Evolutionary conservation across 1,140 invertebrate genomes (phyloP), one percentile per base, ranked within the genome.

Genomic region (Tribolium castaneum): DNA sequence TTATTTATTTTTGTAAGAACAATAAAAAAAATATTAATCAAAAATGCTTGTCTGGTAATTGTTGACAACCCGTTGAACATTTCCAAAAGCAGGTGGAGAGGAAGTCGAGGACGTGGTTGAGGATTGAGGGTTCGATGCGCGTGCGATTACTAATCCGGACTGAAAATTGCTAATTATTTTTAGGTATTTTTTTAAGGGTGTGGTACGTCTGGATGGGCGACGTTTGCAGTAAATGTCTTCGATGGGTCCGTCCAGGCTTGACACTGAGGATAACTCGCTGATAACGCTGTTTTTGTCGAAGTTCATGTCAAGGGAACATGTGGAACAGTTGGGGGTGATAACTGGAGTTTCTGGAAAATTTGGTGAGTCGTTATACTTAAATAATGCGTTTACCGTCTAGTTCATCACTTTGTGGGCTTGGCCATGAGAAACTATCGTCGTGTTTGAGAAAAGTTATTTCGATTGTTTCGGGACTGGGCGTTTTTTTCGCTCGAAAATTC

Each of bases 51-150:
- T 54, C 66, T 13, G 76, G 75, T n/a, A 81, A 34, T 79, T 81
- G 76, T 49, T 83, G 82, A 50, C 80, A 83, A 22, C 82, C 80
- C 3, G 78, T 59, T 19, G 82, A 81, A 76, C 82, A 83, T 72
- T 79, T 78, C 82, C 82, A 83, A 49, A 80, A 83, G 34, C 82
- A 83, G n/a, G 71, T 78, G 12, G 71, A 75, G 22, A 83, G 49
- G 50, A 71, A 81, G 19, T 80, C 81, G 12, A 83, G 75, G 10
- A 83, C 50, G 52, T 80, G 78, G 52, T 62, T 80, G 6, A 74
- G 75, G 13, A 62, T 74, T 77, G 54, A 74, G 4, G 71, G 71
- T 22, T 51, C 52, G 7, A 73, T 73, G 2, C 49, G 59, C 5
- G 59, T 39, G 1, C 59, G 59, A 7, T 34, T 66, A 30, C 34